phyloP scores from a whole-genome alignment of 2,797 vertebrate genomes.

The Ataeniobius toweri region DNA sequence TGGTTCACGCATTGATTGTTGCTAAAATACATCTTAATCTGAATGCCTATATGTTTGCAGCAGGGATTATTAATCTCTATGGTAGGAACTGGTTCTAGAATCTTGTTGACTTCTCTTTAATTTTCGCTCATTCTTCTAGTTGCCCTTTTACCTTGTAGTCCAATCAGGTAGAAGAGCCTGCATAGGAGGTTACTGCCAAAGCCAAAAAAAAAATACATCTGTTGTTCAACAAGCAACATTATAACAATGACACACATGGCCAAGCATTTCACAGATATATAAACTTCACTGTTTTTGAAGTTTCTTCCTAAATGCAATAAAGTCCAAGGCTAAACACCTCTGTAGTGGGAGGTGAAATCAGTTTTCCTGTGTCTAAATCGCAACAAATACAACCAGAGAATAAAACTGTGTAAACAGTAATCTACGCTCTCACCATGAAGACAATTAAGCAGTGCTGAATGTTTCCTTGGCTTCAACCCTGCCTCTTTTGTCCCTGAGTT shows the following conservation, averaged over 20 bases:
- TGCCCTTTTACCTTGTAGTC: neutral
- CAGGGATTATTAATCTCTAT: neutral
- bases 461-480: conserved; percentile 28
- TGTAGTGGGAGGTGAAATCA: neutral
- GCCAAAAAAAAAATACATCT: neutral
- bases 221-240: neutral
- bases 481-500: conserved; percentile 45
- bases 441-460: conserved; percentile 17
- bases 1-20: conserved; percentile 23
- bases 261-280: neutral
- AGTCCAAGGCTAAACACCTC: conserved; percentile 6
- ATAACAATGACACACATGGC: neutral
- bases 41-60: conserved; percentile 34
- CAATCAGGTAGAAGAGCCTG: neutral
- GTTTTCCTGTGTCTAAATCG: neutral
- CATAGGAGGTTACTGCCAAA: conserved; percentile 7
- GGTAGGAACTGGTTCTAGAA: neutral
- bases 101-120: neutral
- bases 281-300: conserved; percentile 4
- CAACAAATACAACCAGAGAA: neutral
- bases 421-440: conserved; percentile 1
- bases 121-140: neutral
- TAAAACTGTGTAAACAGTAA: conserved; percentile 18
- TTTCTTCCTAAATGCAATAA: neutral
- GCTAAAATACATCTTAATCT: conserved; percentile 15